Conservation (phyloP, 2,113 vertebrate genomes). For the Zosterops hypoxanthus region DNA sequence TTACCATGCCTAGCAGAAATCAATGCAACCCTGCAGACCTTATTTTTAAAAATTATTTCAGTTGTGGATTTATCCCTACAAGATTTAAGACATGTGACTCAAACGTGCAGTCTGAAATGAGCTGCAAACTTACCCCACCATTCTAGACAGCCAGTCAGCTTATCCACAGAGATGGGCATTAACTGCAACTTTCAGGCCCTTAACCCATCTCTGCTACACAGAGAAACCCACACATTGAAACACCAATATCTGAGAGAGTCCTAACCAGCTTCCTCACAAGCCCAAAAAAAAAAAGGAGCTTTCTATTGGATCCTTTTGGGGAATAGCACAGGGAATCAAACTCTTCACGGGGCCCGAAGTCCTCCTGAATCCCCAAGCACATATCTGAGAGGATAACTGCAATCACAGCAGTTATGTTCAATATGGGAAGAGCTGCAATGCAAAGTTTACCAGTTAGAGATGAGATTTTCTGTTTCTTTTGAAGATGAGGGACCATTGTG, state of each 20-base stretch:
- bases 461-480: constrained; percentile 7
- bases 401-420: neutral
- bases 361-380: neutral
- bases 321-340: neutral
- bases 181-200: neutral
- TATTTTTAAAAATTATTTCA: neutral
- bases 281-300: neutral
- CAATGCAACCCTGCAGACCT: neutral
- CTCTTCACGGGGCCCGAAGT: neutral
- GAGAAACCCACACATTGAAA: neutral
- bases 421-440: neutral
- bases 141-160: neutral
- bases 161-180: neutral
- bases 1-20: neutral
- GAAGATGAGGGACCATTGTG: constrained; percentile 44
- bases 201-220: neutral
- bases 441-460: neutral
- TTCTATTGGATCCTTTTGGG: neutral
- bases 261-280: neutral
- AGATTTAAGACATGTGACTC: neutral
- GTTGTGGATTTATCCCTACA: neutral
- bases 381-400: neutral
- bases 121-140: neutral
- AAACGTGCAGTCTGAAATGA: neutral
- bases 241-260: neutral